Percentiles rank a stretch among this genome's conserved stretches.
Conservation (phyloP, 37 sponge, comb jelly and placozoan species). For the Spongilla lacustris region DNA sequence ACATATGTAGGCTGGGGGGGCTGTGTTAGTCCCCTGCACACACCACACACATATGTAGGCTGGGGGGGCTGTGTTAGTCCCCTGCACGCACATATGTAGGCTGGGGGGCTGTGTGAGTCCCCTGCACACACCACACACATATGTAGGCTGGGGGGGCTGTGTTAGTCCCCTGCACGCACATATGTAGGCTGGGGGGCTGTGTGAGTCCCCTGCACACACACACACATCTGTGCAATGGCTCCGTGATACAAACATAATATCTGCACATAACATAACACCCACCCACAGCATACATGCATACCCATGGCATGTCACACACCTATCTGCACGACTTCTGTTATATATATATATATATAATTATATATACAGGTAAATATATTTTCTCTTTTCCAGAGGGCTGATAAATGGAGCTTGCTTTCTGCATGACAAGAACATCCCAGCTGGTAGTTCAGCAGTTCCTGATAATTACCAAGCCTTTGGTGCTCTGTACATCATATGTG, state of each 20-base stretch:
- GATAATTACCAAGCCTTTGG: constrained; percentile 25
- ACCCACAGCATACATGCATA: too few species aligned
- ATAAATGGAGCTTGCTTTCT: constrained; percentile 48
- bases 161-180: constrained; percentile 3
- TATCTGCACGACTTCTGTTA: too few species aligned
- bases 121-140: too few species aligned
- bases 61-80: constrained; percentile 67
- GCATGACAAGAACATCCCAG: too few species aligned
- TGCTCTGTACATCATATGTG: constrained; percentile 53
- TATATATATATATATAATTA: neutral
- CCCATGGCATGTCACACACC: too few species aligned
- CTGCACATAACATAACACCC: too few species aligned
- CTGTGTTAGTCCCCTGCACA: constrained; percentile 39
- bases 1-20: constrained; percentile 23
- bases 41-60: neutral
- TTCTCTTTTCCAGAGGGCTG: constrained; percentile 51
- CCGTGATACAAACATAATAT: too few species aligned
- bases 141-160: too few species aligned
- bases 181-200: constrained; percentile 27
- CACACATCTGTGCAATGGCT: too few species aligned
- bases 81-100: too few species aligned
- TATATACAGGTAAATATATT: neutral
- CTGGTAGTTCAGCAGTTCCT: neutral
- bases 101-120: too few species aligned
- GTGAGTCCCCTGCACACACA: constrained; percentile 31